Evolutionary conservation across 2,113 vertebrate genomes (phyloP).

Genomic region (Mohoua ochrocephala): DNA sequence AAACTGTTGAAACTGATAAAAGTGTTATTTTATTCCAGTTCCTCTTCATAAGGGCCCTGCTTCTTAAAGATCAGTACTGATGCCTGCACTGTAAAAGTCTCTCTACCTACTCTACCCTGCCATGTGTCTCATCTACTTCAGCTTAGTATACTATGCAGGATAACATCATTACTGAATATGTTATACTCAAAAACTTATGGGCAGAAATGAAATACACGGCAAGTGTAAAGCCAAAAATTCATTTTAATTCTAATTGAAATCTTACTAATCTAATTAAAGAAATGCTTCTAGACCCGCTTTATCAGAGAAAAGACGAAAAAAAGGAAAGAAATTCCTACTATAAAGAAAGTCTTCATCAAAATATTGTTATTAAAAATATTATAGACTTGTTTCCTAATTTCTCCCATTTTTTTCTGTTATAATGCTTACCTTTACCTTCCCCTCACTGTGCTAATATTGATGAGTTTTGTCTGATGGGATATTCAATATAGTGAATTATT

Average conservation of each 20-base stretch:
- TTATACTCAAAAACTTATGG: not conserved
- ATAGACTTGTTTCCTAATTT: not conserved
- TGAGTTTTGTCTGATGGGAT: not conserved
- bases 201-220: not conserved
- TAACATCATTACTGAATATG: not conserved
- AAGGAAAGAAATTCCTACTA: not conserved
- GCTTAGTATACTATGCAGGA: not conserved
- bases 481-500: accelerated
- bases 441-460: not conserved
- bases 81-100: not conserved
- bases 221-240: not conserved
- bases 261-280: not conserved
- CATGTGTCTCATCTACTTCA: conserved; percentile 30
- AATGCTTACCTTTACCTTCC: not conserved
- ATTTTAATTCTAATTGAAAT: not conserved
- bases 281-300: not conserved
- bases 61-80: not conserved
- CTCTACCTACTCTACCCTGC: not conserved
- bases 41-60: not conserved
- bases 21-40: not conserved
- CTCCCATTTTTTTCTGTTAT: not conserved
- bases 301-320: accelerated
- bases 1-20: not conserved
- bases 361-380: not conserved
- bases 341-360: not conserved